Evolutionary conservation across 2,888 invertebrate species (phyloP).

Genomic region (Cryptus viduatorius): DNA sequence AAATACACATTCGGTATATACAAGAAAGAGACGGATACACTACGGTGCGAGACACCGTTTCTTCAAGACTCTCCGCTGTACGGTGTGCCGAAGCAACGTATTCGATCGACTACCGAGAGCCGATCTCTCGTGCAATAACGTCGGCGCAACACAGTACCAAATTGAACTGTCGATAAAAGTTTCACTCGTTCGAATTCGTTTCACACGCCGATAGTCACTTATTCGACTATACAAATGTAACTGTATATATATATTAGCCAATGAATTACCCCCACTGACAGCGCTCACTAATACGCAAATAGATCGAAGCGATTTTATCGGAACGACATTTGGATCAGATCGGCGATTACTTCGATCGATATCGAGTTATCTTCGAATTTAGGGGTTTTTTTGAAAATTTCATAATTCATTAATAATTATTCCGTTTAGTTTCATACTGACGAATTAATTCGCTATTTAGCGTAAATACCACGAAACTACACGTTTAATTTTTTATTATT

Average conservation of each 20-base stretch:
- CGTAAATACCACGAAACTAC: no score
- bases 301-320: no score
- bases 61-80: constrained; percentile 28
- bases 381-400: no score
- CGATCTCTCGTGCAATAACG: constrained; percentile 59
- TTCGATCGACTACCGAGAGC: constrained; percentile 7
- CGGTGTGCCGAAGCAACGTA: constrained; percentile 3
- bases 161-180: constrained; percentile 71
- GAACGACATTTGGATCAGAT: no score
- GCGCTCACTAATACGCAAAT: no score
- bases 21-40: constrained; percentile 45
- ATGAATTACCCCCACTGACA: no score
- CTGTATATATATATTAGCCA: neutral
- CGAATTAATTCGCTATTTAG: no score
- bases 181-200: constrained; percentile 58
- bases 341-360: no score
- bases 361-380: no score
- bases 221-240: constrained; percentile 35
- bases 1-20: constrained; percentile 64
- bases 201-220: constrained; percentile 44
- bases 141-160: constrained; percentile 53
- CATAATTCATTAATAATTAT: no score
- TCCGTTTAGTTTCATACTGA: no score
- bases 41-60: constrained; percentile 45
- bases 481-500: no score